A percentile compares a stretch with the other conserved stretches of the same genome.
These are phyloP conservation scores for Ochotona princeps DNA, from an alignment of 2,113 vertebrate species.

Conservation along the genomic window DNA sequence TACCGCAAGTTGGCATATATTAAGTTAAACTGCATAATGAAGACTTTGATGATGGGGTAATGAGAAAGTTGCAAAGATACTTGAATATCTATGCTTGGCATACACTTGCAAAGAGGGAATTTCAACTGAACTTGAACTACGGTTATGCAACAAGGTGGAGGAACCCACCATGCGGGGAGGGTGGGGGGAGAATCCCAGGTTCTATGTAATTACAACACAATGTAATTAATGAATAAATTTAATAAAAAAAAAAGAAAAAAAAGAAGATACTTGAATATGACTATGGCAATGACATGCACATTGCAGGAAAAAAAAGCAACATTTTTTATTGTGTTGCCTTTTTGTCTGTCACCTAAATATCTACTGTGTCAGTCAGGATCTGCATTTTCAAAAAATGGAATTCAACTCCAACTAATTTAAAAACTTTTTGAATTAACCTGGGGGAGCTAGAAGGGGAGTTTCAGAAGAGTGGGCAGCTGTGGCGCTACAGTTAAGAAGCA, in stretches of 20 bases:
- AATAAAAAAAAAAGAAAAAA: too few relatives aligned
- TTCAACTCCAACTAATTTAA: neutral
- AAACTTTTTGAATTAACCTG: constrained; percentile 36
- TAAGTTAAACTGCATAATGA: constrained; percentile 20
- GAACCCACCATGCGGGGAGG: too few relatives aligned
- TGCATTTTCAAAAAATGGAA: constrained; percentile 52
- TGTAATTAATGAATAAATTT: too few relatives aligned
- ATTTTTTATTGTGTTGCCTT: neutral
- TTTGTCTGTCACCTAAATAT: neutral
- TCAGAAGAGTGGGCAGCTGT: neutral
- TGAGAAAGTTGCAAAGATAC: constrained; percentile 17
- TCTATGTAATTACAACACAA: too few relatives aligned
- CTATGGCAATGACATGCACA: neutral
- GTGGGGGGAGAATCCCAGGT: too few relatives aligned
- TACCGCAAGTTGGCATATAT: neutral
- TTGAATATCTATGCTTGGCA: too few relatives aligned
- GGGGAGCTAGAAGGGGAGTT: neutral
- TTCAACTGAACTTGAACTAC: too few relatives aligned
- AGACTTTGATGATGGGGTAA: neutral
- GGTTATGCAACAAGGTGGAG: too few relatives aligned
- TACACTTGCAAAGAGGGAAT: too few relatives aligned
- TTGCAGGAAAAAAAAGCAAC: neutral
- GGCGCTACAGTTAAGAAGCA: neutral
- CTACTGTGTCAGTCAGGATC: neutral
- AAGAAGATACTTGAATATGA: neutral